Evolutionary conservation across 2,113 vertebrate species (phyloP).

Genomic region (Brienomyrus brachyistius): DNA sequence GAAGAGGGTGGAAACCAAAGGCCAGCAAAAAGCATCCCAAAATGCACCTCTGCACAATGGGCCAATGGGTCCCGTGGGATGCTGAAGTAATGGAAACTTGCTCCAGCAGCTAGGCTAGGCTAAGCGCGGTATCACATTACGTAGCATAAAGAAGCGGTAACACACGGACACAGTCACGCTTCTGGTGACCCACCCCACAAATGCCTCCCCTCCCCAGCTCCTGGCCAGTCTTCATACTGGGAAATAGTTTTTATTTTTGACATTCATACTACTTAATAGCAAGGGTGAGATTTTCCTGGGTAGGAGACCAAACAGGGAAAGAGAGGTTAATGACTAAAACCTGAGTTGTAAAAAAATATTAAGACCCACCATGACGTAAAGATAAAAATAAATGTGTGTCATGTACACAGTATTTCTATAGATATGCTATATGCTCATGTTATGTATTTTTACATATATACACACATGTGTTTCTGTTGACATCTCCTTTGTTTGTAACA

Average conservation of each 20-base stretch:
- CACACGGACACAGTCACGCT: constrained; percentile 8
- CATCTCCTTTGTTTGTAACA: not conserved
- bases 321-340: constrained; percentile 58
- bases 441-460: constrained; percentile 38
- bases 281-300: constrained; percentile 21
- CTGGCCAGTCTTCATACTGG: not conserved
- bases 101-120: not conserved
- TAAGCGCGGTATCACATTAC: not conserved
- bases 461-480: constrained; percentile 20
- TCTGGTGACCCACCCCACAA: not conserved
- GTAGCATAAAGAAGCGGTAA: not conserved
- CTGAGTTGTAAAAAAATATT: constrained; percentile 67
- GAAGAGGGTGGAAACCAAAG: not conserved
- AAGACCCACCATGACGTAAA: constrained; percentile 63
- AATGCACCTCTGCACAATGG: not conserved
- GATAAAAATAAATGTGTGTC: constrained; percentile 58
- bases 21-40: not conserved
- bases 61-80: not conserved
- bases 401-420: constrained; percentile 57
- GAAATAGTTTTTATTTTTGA: not conserved
- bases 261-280: constrained; percentile 13
- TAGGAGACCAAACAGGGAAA: constrained; percentile 4
- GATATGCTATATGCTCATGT: constrained; percentile 58
- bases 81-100: not conserved
- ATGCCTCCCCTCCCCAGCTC: not conserved